phyloP scores from a whole-genome alignment of 1,140 invertebrate genomes.

The Neodiprion pinetum region DNA sequence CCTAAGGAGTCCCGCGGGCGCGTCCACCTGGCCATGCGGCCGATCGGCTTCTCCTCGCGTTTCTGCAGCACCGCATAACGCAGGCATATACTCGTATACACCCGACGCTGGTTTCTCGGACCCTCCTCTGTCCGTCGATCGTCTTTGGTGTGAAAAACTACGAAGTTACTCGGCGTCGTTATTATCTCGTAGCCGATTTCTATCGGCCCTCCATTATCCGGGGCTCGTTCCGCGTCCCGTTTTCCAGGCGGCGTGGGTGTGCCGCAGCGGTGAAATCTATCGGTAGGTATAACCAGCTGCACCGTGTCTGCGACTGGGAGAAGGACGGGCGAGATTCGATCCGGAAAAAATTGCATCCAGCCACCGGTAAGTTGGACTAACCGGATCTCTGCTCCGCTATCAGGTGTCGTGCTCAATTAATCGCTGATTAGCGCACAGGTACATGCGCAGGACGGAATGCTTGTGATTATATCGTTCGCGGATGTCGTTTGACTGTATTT shows the following conservation, averaged over 20 bases:
- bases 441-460: too few species aligned
- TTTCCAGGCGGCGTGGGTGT: not conserved
- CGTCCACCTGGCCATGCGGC: not conserved
- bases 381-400: not conserved
- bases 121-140: not conserved
- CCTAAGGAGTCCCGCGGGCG: not conserved
- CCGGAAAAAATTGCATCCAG: too few species aligned
- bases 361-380: too few species aligned
- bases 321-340: not conserved
- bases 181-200: not conserved
- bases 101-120: too few species aligned
- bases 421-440: not conserved
- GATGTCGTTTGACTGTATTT: too few species aligned
- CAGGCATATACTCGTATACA: too few species aligned
- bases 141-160: not conserved
- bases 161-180: not conserved
- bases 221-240: not conserved
- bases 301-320: not conserved
- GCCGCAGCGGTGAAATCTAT: not conserved
- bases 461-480: too few species aligned
- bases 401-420: conserved; percentile 4
- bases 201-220: not conserved
- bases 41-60: too few species aligned
- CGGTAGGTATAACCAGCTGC: not conserved
- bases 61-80: too few species aligned